A percentile compares a stretch with the other conserved stretches of the same genome.
phyloP scores from a whole-genome alignment of 2,797 vertebrate species.

The Xiphorhynchus erythropygius region DNA sequence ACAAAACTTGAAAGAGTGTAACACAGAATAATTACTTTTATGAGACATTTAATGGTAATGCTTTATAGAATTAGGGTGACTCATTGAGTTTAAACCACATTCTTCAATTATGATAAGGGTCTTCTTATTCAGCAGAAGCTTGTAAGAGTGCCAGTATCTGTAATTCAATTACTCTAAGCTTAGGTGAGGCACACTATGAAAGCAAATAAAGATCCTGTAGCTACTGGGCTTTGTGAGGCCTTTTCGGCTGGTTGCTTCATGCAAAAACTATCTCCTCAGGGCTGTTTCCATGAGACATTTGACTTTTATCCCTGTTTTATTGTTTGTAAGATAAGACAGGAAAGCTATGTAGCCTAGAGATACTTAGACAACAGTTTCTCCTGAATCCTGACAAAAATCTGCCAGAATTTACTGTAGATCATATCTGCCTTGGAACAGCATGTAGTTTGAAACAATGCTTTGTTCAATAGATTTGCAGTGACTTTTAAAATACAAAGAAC shows the following conservation, averaged over 20 bases:
- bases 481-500: neutral
- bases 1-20: neutral
- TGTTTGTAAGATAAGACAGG: neutral
- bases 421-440: neutral
- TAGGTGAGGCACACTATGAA: neutral
- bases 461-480: neutral
- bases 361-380: neutral
- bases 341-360: neutral
- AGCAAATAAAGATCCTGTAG: neutral
- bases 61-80: neutral
- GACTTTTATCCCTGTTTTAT: neutral
- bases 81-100: neutral
- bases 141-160: neutral
- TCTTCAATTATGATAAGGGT: neutral
- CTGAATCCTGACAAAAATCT: neutral
- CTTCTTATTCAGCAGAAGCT: neutral
- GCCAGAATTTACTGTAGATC: rapidly evolving
- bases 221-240: neutral
- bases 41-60: neutral
- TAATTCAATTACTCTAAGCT: neutral
- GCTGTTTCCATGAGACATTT: neutral
- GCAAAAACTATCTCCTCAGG: neutral
- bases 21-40: neutral
- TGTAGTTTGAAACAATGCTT: neutral
- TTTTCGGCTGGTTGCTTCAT: neutral